Base-by-base conservation (phyloP, 1,140 invertebrate species). In the Heliconius hermathena region DNA sequence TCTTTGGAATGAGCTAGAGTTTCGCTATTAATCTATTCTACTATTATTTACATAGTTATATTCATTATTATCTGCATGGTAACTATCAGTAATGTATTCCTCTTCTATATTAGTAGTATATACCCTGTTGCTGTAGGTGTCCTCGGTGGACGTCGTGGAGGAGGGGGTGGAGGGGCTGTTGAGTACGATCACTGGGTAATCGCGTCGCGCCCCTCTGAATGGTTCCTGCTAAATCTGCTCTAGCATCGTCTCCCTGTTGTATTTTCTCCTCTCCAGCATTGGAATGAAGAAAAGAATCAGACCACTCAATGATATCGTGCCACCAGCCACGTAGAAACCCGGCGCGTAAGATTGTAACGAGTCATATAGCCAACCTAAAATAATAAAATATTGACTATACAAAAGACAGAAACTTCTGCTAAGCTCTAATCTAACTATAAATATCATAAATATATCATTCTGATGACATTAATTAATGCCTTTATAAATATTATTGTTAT, bases 281-380 rank as follows among this genome's bases (percentile, higher is more conserved):
- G 98, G 98, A 87, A 99, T 97, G 71, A 96, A 89, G 91, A 98
- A 99, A 60, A 99, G 95, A 94, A 99, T 98, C 8, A 98, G 29
- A 13, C 99, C 99, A 92, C 98, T 98, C 29, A 98, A 74, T 1
- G 97, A 96, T 70, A 99, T 98, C 90, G 97, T 97, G 2, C 95
- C 89, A 3, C 98, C 98, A 11, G 97, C 97, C 57, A 98, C 94
- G 77, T 96, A 96, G 91, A 99, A 99, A 5, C 97, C 98, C 20
- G 97, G 96, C 87, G 97, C 95, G 91, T 99, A 99, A 8, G 97
- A 97, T n/a, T 95, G 80, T 9, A 96, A 95, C 1, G 93, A 90
- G 88, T 99, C 98, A 87, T 96, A 98, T 74, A 99, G 90, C 94
- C 95, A 97, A 80, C 98, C 98, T 99, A 91, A 83, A 91, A 91